Conservation (phyloP, 2,113 vertebrate genomes). For the Lepisosteus osseus region DNA sequence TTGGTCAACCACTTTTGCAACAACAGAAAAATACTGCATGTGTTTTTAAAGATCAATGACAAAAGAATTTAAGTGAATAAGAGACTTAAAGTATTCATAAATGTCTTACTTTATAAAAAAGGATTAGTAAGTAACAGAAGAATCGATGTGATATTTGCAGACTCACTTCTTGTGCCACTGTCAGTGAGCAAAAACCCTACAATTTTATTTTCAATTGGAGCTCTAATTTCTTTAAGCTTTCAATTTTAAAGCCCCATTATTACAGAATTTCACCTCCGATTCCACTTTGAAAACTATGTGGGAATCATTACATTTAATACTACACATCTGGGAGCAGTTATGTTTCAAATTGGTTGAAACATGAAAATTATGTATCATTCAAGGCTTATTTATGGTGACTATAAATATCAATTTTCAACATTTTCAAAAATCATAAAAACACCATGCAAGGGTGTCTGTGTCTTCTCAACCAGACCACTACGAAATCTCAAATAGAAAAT, state of each 20-base stretch:
- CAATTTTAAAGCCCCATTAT: constrained; percentile 35
- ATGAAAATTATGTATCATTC: constrained; percentile 31
- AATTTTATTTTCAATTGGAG: constrained; percentile 21
- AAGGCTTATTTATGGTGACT: constrained; percentile 25
- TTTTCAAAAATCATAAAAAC: constrained; percentile 7
- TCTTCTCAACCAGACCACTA: not conserved
- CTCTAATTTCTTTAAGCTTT: constrained; percentile 41
- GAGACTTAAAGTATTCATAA: not conserved
- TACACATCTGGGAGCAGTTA: constrained; percentile 43
- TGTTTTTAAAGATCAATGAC: too few relatives aligned
- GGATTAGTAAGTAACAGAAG: not conserved
- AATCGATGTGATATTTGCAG: constrained; percentile 15
- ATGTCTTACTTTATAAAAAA: constrained; percentile 1
- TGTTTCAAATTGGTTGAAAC: constrained; percentile 29
- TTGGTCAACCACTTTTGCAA: too few relatives aligned
- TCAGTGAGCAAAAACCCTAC: constrained; percentile 2
- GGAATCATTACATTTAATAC: constrained; percentile 42
- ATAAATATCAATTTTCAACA: constrained; percentile 31
- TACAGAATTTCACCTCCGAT: constrained; percentile 26
- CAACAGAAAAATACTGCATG: too few relatives aligned
- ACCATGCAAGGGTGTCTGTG: constrained; percentile 1
- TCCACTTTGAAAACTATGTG: constrained; percentile 34
- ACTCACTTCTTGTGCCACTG: constrained; percentile 20
- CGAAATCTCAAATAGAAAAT: not conserved
- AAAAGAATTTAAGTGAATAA: too few relatives aligned